Evolutionary conservation across 2,113 vertebrate species (phyloP).

Genomic region (Toxotes chatareus): DNA sequence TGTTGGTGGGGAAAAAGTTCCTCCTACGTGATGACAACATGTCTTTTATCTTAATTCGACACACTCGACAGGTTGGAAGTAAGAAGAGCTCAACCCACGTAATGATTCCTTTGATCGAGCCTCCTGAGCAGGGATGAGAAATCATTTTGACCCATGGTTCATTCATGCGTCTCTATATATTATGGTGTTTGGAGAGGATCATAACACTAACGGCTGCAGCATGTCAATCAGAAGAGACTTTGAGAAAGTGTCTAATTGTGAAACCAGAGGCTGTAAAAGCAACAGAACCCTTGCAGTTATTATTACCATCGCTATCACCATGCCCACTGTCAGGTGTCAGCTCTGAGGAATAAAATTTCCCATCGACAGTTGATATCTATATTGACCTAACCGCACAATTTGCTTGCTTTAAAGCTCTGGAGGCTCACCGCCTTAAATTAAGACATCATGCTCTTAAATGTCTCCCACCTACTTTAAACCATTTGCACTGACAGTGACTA

Average conservation of each 20-base stretch:
- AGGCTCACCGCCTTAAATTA: slow-evolving; percentile 54
- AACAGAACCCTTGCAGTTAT: slow-evolving; percentile 32
- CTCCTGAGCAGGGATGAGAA: slow-evolving; percentile 23
- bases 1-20: slow-evolving; percentile 15
- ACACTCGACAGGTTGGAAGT: slow-evolving; percentile 2
- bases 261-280: slow-evolving; percentile 18
- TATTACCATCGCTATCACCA: not conserved
- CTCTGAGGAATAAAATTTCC: slow-evolving; percentile 28
- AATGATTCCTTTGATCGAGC: slow-evolving; percentile 41
- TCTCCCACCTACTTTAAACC: slow-evolving; percentile 57
- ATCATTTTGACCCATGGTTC: slow-evolving; percentile 32
- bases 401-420: slow-evolving; percentile 48
- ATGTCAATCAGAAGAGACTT: slow-evolving; percentile 7
- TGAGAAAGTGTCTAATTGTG: slow-evolving; percentile 16
- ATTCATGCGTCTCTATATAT: slow-evolving; percentile 16
- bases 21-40: slow-evolving; percentile 30
- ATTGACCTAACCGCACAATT: slow-evolving; percentile 50
- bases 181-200: slow-evolving; percentile 19
- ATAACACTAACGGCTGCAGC: slow-evolving; percentile 13
- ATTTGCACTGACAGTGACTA: slow-evolving; percentile 68
- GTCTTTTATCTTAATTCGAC: slow-evolving; percentile 28
- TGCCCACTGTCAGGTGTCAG: slow-evolving; percentile 44
- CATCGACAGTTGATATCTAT: slow-evolving; percentile 49
- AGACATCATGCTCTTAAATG: slow-evolving; percentile 65
- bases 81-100: slow-evolving; percentile 18